These are phyloP conservation scores for Cheilosia impressa DNA, from an alignment of 2,888 invertebrate genomes.

Conservation along the genomic window DNA sequence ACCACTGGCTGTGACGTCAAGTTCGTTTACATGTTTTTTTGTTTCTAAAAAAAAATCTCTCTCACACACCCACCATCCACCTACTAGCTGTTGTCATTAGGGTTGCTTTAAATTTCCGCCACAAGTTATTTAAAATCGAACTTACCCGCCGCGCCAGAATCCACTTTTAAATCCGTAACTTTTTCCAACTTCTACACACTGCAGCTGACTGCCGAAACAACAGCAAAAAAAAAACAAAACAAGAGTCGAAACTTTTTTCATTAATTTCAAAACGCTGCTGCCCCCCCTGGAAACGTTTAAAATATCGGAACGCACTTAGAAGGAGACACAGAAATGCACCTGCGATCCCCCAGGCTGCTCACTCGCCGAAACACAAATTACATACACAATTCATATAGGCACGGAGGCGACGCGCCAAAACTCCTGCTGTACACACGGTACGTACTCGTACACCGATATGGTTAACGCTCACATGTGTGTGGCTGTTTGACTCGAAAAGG, in stretches of 20 bases:
- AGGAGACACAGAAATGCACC: conserved; percentile 20
- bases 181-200: not conserved
- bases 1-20: too few species aligned
- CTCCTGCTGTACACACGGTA: not conserved
- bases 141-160: not conserved
- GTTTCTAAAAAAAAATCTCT: too few species aligned
- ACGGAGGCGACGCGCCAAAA: conserved; percentile 21
- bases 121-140: not conserved
- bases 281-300: conserved; percentile 18
- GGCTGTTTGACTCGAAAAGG: conserved; percentile 48
- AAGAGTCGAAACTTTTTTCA: conserved; percentile 42
- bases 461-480: conserved; percentile 15
- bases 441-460: not conserved
- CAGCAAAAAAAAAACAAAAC: not conserved
- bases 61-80: too few species aligned
- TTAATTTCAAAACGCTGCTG: conserved; percentile 49
- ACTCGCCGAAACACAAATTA: conserved; percentile 38
- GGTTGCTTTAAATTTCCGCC: not conserved
- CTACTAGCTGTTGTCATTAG: not conserved
- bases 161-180: not conserved
- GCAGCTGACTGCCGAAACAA: conserved; percentile 21
- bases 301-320: conserved; percentile 50
- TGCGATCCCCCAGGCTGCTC: conserved; percentile 35
- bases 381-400: conserved; percentile 54
- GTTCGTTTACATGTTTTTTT: too few species aligned